A percentile compares a stretch with the other conserved stretches of the same genome.
Conservation (phyloP, 1,140 invertebrate species). For the Magallana gigas region DNA sequence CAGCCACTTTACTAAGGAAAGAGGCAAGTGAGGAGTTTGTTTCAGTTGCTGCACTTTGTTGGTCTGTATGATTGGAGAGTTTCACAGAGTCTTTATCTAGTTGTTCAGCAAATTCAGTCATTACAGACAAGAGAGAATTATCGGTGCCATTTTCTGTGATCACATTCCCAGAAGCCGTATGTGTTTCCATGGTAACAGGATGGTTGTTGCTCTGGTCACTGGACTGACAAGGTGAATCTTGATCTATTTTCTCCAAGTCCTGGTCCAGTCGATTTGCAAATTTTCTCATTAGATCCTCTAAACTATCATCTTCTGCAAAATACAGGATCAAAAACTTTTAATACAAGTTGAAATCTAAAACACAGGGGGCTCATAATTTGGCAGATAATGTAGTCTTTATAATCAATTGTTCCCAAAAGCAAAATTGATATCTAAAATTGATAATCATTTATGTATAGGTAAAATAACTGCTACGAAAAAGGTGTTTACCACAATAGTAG, state of each 20-base stretch:
- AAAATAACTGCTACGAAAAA: background rate
- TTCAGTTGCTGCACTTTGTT: background rate
- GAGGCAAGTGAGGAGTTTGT: slow-evolving; percentile 12
- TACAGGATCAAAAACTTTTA: background rate
- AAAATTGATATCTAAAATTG: background rate
- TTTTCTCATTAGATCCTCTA: slow-evolving; percentile 3
- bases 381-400: too few relatives aligned
- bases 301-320: background rate
- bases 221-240: background rate
- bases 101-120: slow-evolving; percentile 10
- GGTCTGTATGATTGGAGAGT: background rate
- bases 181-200: background rate
- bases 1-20: background rate
- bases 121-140: background rate
- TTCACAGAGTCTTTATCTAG: slow-evolving; percentile 3
- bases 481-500: background rate
- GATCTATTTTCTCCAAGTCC: slow-evolving; percentile 6
- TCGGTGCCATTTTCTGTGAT: background rate
- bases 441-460: background rate
- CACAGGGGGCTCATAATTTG: background rate
- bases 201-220: background rate
- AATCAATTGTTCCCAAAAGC: too few relatives aligned
- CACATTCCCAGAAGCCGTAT: background rate
- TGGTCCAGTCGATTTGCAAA: slow-evolving; percentile 4
- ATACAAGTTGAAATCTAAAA: background rate